Percentiles rank a stretch among this genome's conserved stretches.
Conservation (phyloP, 2,113 vertebrate genomes). For the Nansenia antarctica region DNA sequence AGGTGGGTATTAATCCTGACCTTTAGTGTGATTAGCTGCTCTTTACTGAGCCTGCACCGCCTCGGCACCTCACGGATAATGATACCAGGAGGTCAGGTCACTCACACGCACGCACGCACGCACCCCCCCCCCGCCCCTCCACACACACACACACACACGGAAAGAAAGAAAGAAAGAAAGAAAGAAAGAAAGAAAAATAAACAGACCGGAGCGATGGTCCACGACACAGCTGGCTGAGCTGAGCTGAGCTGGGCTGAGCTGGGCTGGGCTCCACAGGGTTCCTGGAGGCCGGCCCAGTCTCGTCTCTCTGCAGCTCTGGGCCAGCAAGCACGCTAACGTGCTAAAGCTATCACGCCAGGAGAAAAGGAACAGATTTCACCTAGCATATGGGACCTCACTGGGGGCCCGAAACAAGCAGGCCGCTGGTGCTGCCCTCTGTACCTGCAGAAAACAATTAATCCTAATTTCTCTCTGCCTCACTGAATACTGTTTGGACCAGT, state of each 20-base stretch:
- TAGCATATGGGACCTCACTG: constrained; percentile 57
- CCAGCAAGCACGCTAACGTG: constrained; percentile 29
- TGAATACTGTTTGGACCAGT: constrained; percentile 31
- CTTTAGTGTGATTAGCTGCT: too few species aligned
- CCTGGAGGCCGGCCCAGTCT: constrained; percentile 43
- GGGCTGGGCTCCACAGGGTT: constrained; percentile 11
- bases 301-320: constrained; percentile 32
- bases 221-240: constrained; percentile 13
- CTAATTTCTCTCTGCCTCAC: constrained; percentile 28
- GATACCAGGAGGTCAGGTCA: too few species aligned
- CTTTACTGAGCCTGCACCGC: too few species aligned
- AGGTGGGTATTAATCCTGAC: too few species aligned
- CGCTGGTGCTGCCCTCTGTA: constrained; percentile 55
- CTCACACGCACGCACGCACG: too few species aligned
- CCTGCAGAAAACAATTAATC: constrained; percentile 72
- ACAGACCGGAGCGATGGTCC: too few species aligned
- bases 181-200: too few species aligned
- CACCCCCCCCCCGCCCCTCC: too few species aligned
- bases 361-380: constrained; percentile 57
- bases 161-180: too few species aligned
- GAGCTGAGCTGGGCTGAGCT: constrained; percentile 5
- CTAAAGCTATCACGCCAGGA: constrained; percentile 33
- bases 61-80: too few species aligned
- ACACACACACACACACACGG: too few species aligned
- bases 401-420: constrained; percentile 52